Conservation (phyloP, 2,113 vertebrate genomes). For the Atrichornis clamosus region DNA sequence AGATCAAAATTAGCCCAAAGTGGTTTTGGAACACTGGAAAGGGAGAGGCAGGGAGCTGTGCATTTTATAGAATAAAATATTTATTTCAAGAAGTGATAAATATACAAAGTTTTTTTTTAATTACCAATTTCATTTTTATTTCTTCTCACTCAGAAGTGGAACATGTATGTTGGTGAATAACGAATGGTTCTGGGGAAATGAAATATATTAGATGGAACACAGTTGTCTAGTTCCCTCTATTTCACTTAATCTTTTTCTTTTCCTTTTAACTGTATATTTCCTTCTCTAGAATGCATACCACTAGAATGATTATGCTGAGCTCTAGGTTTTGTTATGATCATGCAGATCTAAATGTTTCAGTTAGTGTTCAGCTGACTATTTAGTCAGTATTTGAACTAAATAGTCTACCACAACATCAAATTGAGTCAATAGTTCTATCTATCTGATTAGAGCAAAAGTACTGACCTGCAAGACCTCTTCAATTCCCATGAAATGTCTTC, state of each 20-base stretch:
- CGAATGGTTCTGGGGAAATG: not conserved
- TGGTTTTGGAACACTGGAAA: not conserved
- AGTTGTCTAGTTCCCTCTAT: not conserved
- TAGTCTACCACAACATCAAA: not conserved
- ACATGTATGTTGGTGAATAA: not conserved
- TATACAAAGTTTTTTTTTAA: not conserved
- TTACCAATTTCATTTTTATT: not conserved
- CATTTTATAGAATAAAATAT: not conserved
- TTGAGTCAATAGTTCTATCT: not conserved
- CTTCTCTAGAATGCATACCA: not conserved
- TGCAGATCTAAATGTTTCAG: not conserved
- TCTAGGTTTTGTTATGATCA: not conserved
- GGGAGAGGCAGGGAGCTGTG: not conserved
- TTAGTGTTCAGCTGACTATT: not conserved
- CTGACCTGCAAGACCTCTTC: not conserved
- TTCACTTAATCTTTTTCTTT: not conserved
- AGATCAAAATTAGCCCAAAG: conserved; percentile 35
- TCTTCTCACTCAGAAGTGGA: not conserved
- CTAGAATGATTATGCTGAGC: not conserved
- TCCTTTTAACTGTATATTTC: not conserved
- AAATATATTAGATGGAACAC: not conserved
- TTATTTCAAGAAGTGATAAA: conserved; percentile 5
- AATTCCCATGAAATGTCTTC: not conserved
- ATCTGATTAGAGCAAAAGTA: not conserved
- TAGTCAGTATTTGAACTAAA: no score